Evolutionary conservation across 1,140 invertebrate species (phyloP), one percentile per base, ranked within the genome.

Genomic region (Himalopsyche phryganea): DNA sequence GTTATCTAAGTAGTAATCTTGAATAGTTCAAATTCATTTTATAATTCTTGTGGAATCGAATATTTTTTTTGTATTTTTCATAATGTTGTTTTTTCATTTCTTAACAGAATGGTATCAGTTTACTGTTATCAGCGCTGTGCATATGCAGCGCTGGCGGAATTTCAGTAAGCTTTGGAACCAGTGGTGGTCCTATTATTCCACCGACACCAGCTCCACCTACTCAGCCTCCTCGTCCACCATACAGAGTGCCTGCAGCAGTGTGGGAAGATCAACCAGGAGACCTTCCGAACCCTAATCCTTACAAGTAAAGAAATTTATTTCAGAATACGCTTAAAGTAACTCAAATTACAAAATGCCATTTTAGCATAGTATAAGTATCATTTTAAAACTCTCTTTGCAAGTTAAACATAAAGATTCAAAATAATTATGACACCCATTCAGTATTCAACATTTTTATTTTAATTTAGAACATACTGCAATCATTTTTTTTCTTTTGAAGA

Each of bases 261-360:
- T 83, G 80, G 81, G 81, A 83, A 66, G 75, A 80, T 66, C 69
- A 76, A 55, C 68, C 69, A 15, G 71, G 77, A 59, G 80, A 83
- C 59, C 68, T 77, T 40, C 80, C 80, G 38, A 81, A 83, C 68
- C 80, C 80, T 55, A 78, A 81, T 63, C 79, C 80, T 64, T 80
- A 81, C 69, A 79, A 77, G 80, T 83, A 74, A 74, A 64, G 65
- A n/a, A 15, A 20, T 35, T 17, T 53, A 1, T 18, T 44, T 44
- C 40, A n/a, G n/a, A n/a, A n/a, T n/a, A n/a, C n/a, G n/a, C n/a
- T n/a, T n/a, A n/a, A n/a, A n/a, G n/a, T n/a, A n/a, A n/a, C n/a
- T n/a, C n/a, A n/a, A n/a, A n/a, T n/a, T n/a, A n/a, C n/a, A n/a
- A n/a, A n/a, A n/a, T n/a, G n/a, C n/a, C n/a, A n/a, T n/a, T n/a